Percentiles rank a stretch among this genome's conserved stretches.
These are phyloP conservation scores for Drymodes brunneopygia DNA, from an alignment of 2,113 vertebrate genomes.

Conservation along the genomic window DNA sequence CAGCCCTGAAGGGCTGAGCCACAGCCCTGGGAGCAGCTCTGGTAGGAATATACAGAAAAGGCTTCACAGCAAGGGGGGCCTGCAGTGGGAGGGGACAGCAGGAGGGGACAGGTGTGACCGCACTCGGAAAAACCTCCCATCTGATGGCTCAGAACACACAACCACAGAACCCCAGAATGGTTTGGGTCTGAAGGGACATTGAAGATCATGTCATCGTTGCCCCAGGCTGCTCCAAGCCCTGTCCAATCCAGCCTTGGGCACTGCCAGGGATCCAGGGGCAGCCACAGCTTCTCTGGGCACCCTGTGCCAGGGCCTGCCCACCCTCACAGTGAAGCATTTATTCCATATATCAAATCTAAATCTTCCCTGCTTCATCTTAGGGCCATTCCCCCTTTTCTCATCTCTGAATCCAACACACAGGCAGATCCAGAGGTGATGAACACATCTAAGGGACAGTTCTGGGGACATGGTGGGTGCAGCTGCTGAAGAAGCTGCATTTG, in stretches of 20 bases:
- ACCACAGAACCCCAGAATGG: fast-evolving
- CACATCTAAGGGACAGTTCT: neutral
- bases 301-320: neutral
- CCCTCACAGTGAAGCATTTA: neutral
- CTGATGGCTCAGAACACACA: neutral
- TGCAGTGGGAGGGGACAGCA: neutral
- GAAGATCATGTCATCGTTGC: neutral
- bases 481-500: neutral
- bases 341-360: neutral
- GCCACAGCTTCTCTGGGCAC: neutral
- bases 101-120: neutral
- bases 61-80: neutral
- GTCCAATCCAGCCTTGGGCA: neutral
- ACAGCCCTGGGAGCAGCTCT: neutral
- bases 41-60: neutral
- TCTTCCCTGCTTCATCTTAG: neutral
- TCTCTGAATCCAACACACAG: neutral
- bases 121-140: fast-evolving
- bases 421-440: neutral
- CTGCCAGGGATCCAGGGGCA: neutral
- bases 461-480: neutral
- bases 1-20: neutral
- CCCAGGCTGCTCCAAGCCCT: neutral
- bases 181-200: too few species aligned
- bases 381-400: neutral